phyloP scores from a whole-genome alignment of 2,797 vertebrate genomes.

The Kryptolebias ocellatus region DNA sequence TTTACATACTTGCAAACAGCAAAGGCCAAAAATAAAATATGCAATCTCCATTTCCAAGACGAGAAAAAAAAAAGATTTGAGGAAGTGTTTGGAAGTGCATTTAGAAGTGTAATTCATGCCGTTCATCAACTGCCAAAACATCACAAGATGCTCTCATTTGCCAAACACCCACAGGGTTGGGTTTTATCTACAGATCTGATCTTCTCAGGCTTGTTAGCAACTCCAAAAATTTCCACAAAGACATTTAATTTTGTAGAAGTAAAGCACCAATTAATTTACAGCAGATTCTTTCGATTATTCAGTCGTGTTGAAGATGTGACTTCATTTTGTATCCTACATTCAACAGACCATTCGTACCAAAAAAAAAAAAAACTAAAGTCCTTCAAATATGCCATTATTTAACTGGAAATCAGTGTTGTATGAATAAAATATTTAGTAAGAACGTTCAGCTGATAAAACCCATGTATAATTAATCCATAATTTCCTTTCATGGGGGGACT shows the following conservation, averaged over 20 bases:
- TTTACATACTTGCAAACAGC: slow-evolving; percentile 11
- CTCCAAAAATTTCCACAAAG: background rate
- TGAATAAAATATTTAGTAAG: no score
- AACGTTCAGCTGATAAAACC: no score
- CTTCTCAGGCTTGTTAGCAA: slow-evolving; percentile 6
- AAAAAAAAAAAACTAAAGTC: no score
- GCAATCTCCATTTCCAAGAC: slow-evolving; percentile 25
- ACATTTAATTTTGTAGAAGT: background rate
- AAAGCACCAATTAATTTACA: background rate
- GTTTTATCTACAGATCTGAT: slow-evolving; percentile 36
- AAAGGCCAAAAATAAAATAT: slow-evolving; percentile 44
- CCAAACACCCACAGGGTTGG: slow-evolving; percentile 17
- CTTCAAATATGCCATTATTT: no score
- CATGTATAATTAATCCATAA: no score
- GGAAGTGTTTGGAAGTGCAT: slow-evolving; percentile 6
- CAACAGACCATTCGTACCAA: no score
- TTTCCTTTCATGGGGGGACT: no score
- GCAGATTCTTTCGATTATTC: background rate
- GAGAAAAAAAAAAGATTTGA: slow-evolving; percentile 18
- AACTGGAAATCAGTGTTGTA: background rate
- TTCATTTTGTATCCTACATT: background rate
- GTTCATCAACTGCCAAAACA: slow-evolving; percentile 36
- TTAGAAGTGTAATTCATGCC: slow-evolving; percentile 29
- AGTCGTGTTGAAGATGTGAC: background rate
- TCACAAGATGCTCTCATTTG: slow-evolving; percentile 1